phyloP scores from a whole-genome alignment of 2,113 vertebrate species.

The Xerus inauris region DNA sequence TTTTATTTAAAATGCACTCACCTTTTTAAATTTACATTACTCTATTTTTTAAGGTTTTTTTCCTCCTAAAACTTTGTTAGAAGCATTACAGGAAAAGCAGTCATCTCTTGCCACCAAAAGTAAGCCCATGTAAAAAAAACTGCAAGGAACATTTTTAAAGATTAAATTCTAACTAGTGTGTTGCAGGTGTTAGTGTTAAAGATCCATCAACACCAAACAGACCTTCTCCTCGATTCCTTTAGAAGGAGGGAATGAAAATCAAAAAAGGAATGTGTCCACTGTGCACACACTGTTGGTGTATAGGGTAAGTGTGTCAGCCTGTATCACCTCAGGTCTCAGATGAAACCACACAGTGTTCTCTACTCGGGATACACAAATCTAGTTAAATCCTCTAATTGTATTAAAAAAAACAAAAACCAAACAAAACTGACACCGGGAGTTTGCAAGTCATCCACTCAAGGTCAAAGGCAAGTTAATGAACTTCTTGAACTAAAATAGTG shows the following conservation, averaged over 20 bases:
- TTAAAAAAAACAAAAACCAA: not conserved
- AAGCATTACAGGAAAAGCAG: not conserved
- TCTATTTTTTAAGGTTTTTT: not conserved
- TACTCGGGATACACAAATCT: not conserved
- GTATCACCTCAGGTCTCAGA: not conserved
- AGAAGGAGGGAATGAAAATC: not conserved
- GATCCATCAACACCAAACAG: not conserved
- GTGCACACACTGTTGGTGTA: not conserved
- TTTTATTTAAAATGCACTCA: not conserved
- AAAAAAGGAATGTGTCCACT: not conserved
- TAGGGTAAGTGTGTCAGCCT: not conserved
- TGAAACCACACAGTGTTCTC: not conserved
- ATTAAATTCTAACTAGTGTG: not conserved
- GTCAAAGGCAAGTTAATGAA: not conserved
- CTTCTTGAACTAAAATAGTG: not conserved
- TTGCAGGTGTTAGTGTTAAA: not conserved
- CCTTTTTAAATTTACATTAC: not conserved
- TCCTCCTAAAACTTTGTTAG: not conserved
- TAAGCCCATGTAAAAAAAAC: not conserved
- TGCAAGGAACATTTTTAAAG: not conserved
- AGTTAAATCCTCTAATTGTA: not conserved
- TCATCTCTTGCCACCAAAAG: not conserved
- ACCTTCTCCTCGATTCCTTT: not conserved
- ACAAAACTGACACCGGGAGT: no score
- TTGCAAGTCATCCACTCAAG: not conserved